Evolutionary conservation across 2,888 invertebrate genomes (phyloP).

Genomic region (Lycophotia porphyrea): DNA sequence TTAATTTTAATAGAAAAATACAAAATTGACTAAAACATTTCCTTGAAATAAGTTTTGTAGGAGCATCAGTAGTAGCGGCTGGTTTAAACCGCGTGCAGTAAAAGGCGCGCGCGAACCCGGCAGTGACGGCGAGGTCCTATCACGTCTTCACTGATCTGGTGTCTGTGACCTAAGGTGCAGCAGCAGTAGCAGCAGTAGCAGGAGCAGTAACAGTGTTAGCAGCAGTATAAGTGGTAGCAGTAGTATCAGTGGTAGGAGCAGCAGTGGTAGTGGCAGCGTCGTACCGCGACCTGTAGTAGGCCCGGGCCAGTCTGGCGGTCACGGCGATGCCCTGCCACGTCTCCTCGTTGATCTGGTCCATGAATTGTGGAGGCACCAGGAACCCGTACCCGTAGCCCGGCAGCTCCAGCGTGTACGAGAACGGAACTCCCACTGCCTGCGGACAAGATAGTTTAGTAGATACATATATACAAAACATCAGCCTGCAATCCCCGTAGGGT

Average conservation of each 20-base stretch:
- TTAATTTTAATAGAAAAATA: not conserved
- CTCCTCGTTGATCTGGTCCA: slow-evolving; percentile 78
- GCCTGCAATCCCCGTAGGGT: too few species aligned
- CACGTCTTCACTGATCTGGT: not conserved
- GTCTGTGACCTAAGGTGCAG: not conserved
- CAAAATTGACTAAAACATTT: not conserved
- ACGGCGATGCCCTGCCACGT: slow-evolving; percentile 79
- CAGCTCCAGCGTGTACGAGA: slow-evolving; percentile 79
- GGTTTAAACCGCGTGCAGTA: not conserved
- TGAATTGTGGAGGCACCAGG: slow-evolving; percentile 73
- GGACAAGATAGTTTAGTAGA: not conserved
- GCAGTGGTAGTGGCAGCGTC: not conserved
- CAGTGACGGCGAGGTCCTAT: not conserved
- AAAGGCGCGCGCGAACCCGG: not conserved
- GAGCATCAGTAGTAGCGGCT: not conserved
- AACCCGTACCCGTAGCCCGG: slow-evolving; percentile 74
- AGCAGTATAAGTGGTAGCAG: not conserved
- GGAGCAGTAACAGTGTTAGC: not conserved
- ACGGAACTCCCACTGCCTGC: slow-evolving; percentile 75
- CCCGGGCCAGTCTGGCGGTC: slow-evolving; percentile 73
- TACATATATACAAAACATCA: too few species aligned
- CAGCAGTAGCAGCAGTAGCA: not conserved
- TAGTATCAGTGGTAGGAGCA: not conserved
- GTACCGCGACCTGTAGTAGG: slow-evolving; percentile 63
- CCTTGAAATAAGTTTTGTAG: not conserved